Conservation (phyloP, 2,888 invertebrate genomes). For the Rhyacophila evoluta region DNA sequence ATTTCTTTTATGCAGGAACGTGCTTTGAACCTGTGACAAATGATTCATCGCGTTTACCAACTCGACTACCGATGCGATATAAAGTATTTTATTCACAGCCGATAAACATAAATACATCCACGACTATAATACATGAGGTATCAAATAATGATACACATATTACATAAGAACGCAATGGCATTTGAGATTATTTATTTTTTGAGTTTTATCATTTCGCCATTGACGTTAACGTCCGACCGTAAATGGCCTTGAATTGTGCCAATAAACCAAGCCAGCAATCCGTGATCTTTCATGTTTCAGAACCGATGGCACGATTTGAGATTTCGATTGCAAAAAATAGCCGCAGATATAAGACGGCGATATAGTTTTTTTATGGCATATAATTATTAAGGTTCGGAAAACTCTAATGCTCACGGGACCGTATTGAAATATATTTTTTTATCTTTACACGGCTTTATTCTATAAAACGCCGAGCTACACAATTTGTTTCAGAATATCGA, state of each 20-base stretch:
- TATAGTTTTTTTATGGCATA: not conserved
- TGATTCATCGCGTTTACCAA: no score
- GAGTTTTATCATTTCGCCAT: conserved; percentile 29
- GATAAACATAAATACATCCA: no score
- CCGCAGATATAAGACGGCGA: not conserved
- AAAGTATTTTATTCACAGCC: no score
- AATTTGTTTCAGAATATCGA: not conserved
- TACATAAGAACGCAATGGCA: not conserved
- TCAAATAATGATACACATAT: no score
- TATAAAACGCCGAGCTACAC: no score
- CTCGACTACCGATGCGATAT: no score
- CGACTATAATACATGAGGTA: no score
- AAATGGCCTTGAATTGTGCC: conserved; percentile 52
- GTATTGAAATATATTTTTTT: not conserved
- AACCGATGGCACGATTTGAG: conserved; percentile 1
- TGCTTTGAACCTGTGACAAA: no score
- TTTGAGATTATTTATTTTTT: not conserved
- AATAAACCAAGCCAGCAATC: conserved; percentile 46
- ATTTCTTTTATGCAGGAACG: no score
- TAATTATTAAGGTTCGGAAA: not conserved
- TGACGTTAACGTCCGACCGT: conserved; percentile 51
- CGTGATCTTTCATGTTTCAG: conserved; percentile 22
- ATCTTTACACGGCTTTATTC: no score
- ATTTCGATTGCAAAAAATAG: not conserved
- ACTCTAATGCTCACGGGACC: not conserved